Percentiles rank a stretch among this genome's conserved stretches.
Evolutionary conservation across 2,113 vertebrate species (phyloP).

Genomic region (Brachionichthys hirsutus): DNA sequence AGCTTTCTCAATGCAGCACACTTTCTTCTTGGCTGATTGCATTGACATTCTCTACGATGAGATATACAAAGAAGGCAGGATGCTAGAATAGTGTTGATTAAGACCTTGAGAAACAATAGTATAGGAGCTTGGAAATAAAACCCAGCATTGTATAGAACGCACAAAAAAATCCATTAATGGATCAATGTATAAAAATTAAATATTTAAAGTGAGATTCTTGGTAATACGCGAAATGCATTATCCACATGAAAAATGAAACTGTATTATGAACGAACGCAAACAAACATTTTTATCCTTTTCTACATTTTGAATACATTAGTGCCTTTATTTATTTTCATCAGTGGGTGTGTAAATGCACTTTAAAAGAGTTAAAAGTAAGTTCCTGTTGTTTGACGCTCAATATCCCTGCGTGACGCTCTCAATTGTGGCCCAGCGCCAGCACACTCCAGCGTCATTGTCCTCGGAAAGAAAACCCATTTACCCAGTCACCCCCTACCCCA

Average conservation of each 20-base stretch:
- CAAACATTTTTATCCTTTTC: not conserved
- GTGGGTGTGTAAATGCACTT: constrained; percentile 34
- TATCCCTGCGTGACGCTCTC: constrained; percentile 43
- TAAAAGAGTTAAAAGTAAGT: constrained; percentile 41
- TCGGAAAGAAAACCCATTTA: constrained; percentile 44
- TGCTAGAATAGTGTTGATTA: constrained; percentile 24
- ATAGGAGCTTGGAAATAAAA: not conserved
- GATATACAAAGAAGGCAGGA: constrained; percentile 27
- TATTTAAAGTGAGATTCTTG: too few species aligned
- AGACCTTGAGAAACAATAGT: constrained; percentile 11
- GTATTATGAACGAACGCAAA: not conserved
- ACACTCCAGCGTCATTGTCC: constrained; percentile 56
- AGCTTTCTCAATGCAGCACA: constrained; percentile 36
- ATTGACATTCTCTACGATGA: constrained; percentile 24
- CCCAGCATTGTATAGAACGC: not conserved
- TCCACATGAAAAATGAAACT: not conserved
- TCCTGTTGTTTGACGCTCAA: constrained; percentile 43
- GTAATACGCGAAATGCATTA: too few species aligned
- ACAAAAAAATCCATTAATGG: too few species aligned
- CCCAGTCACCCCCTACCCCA: constrained; percentile 53
- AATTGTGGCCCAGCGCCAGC: constrained; percentile 51
- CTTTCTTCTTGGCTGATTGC: constrained; percentile 16
- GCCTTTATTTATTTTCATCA: constrained; percentile 27
- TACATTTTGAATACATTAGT: constrained; percentile 10
- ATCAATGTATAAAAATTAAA: too few species aligned